phyloP scores from a whole-genome alignment of 2,888 invertebrate species.

The Protonemura montana region DNA sequence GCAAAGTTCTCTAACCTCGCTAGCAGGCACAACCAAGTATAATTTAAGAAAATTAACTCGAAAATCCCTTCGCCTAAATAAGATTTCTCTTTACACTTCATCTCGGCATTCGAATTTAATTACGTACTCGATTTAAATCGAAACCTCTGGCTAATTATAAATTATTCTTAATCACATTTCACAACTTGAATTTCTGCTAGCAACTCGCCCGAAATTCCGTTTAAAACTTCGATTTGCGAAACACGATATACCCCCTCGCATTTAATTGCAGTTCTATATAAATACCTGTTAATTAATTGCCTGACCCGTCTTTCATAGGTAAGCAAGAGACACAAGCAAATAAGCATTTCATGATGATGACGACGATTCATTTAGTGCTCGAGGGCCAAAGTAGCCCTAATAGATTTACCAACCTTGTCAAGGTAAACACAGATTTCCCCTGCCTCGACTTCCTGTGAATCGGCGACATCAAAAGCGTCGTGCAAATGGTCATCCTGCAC shows the following conservation, averaged over 20 bases:
- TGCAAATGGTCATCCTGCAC: background rate
- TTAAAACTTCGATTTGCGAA: background rate
- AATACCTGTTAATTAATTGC: background rate
- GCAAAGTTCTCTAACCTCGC: background rate
- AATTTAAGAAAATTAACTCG: background rate
- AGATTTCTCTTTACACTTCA: background rate
- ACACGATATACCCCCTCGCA: background rate
- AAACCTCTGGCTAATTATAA: background rate
- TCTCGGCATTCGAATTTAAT: background rate
- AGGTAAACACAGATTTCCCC: background rate
- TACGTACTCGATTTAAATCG: background rate
- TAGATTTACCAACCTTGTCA: too few relatives aligned
- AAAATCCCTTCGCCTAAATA: background rate
- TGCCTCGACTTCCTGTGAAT: background rate
- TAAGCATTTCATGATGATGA: too few relatives aligned
- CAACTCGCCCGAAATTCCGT: background rate
- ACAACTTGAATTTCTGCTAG: background rate
- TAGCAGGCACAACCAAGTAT: too few relatives aligned
- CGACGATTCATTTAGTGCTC: too few relatives aligned
- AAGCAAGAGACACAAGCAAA: too few relatives aligned
- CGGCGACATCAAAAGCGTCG: background rate
- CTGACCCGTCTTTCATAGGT: too few relatives aligned
- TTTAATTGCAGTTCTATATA: background rate
- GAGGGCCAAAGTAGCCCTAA: too few relatives aligned
- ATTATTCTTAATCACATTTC: background rate